A percentile compares a stretch with the other conserved stretches of the same genome.
Conservation (phyloP, 1,140 invertebrate genomes). For the Venustaconcha ellipsiformis region DNA sequence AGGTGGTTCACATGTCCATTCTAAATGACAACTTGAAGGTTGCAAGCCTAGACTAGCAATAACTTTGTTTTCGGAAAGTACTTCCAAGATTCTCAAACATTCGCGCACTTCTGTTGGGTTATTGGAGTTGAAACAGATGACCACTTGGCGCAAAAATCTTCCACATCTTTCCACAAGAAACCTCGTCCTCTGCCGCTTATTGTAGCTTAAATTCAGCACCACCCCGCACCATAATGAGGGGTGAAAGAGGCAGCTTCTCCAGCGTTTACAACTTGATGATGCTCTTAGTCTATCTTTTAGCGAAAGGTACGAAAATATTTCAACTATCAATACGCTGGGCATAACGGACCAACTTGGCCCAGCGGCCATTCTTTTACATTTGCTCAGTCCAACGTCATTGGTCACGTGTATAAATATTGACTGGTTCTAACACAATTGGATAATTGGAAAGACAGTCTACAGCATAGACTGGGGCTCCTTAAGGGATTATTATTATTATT, state of each 20-base stretch:
- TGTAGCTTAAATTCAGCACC: conserved; percentile 65
- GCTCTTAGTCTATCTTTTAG: conserved; percentile 73
- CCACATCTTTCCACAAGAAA: conserved; percentile 69
- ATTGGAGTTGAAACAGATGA: conserved; percentile 69
- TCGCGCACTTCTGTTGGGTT: conserved; percentile 64
- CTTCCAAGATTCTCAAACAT: conserved; percentile 52
- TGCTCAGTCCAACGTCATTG: too few relatives aligned
- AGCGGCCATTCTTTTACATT: conserved; percentile 24
- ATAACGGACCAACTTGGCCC: conserved; percentile 68
- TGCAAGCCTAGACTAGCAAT: conserved; percentile 63
- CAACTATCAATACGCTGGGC: conserved; percentile 76
- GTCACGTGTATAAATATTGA: too few relatives aligned
- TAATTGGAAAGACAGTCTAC: too few relatives aligned
- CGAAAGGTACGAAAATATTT: conserved; percentile 75
- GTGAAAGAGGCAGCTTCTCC: conserved; percentile 76
- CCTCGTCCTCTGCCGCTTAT: conserved; percentile 64
- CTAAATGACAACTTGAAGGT: conserved; percentile 67
- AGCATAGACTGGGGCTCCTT: too few relatives aligned
- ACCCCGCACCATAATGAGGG: conserved; percentile 74
- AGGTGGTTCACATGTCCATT: conserved; percentile 39
- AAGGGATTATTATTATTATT: too few relatives aligned
- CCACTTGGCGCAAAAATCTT: conserved; percentile 68
- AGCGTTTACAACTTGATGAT: conserved; percentile 75
- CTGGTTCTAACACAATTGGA: too few relatives aligned
- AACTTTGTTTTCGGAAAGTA: conserved; percentile 63